Conservation (phyloP, 2,113 vertebrate genomes). For the Saccopteryx leptura region DNA sequence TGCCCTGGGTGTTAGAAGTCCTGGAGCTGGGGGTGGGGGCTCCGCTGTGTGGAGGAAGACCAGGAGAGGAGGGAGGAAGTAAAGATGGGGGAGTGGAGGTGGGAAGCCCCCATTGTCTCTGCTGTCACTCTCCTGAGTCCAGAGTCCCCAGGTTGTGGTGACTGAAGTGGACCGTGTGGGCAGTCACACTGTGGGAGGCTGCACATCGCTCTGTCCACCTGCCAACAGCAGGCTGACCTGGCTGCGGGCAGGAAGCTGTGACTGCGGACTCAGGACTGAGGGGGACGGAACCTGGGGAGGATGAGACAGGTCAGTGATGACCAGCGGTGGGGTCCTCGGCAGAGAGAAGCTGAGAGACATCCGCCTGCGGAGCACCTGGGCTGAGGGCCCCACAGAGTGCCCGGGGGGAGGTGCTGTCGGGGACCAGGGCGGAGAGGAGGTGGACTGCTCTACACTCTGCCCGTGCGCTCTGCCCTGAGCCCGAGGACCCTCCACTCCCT, state of each 20-base stretch:
- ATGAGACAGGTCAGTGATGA: background rate
- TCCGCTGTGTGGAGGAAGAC: background rate
- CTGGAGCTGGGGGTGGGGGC: background rate
- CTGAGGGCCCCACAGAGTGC: background rate
- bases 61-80: background rate
- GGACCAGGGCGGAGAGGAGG: background rate
- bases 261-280: background rate
- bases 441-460: background rate
- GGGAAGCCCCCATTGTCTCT: background rate
- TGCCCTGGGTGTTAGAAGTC: background rate
- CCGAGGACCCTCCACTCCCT: background rate
- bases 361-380: background rate
- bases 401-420: background rate
- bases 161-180: background rate
- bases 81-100: background rate
- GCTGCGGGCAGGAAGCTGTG: background rate
- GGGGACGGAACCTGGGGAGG: rapidly evolving
- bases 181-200: background rate
- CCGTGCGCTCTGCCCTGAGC: background rate
- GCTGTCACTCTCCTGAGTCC: background rate
- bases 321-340: background rate
- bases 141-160: too few relatives aligned
- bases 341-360: background rate
- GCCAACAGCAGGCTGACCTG: background rate
- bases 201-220: background rate